Conservation (phyloP, 2,888 invertebrate genomes). For the Scaptomyza polygonia region DNA sequence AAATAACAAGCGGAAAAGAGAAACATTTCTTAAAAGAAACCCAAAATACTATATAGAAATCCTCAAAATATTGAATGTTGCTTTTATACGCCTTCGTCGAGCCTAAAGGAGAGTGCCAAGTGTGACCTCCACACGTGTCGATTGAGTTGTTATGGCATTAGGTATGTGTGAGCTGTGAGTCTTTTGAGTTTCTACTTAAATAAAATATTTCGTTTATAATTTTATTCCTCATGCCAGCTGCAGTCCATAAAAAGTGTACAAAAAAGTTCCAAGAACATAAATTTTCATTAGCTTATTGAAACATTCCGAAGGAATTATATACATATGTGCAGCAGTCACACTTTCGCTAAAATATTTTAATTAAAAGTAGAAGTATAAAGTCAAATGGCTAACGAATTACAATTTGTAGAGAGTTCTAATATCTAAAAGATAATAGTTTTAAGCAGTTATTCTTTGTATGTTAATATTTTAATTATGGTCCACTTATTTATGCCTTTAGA, state of each 20-base stretch:
- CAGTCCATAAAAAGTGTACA: not conserved
- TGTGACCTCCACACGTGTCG: conserved; percentile 26
- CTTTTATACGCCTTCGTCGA: conserved; percentile 23
- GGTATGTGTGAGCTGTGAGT: conserved; percentile 4
- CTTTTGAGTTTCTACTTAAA: conserved; percentile 6
- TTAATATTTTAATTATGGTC: not conserved
- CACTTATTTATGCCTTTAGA: conserved; percentile 1
- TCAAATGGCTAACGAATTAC: too few species aligned
- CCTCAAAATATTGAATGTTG: conserved; percentile 17
- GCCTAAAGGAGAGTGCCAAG: conserved; percentile 1
- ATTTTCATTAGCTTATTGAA: not conserved
- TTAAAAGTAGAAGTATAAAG: too few species aligned
- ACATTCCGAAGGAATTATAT: not conserved
- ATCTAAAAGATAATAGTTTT: not conserved
- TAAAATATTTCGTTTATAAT: conserved; percentile 1
- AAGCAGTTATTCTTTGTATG: not conserved
- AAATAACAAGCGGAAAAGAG: conserved; percentile 52
- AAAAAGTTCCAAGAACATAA: not conserved
- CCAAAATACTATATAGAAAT: conserved; percentile 15
- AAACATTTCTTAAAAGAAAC: not conserved
- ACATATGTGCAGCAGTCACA: too few species aligned
- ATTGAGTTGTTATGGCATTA: conserved; percentile 24
- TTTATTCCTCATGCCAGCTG: not conserved
- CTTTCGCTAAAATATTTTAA: too few species aligned
- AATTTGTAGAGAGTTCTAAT: too few species aligned